phyloP scores from a whole-genome alignment of 2,797 vertebrate species.

The Gallinago stenura region DNA sequence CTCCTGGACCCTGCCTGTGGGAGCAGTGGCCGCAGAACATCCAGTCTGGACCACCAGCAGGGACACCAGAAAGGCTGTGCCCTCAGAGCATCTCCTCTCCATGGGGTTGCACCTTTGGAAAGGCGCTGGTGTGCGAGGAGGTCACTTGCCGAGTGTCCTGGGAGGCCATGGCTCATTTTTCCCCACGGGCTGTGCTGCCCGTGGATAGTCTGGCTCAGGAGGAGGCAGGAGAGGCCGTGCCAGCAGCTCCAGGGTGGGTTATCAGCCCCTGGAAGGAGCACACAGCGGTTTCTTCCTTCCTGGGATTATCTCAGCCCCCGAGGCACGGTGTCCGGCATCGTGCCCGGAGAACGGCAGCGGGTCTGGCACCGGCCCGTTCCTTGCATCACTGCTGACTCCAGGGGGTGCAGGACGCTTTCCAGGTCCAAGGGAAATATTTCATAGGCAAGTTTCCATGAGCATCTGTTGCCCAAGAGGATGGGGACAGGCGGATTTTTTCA shows the following conservation, averaged over 20 bases:
- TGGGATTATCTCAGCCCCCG: constrained; percentile 41
- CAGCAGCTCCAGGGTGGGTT: constrained; percentile 46
- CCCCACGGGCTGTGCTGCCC: background rate
- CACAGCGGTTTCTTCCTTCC: constrained; percentile 29
- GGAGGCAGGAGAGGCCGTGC: background rate
- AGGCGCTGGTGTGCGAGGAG: fast-evolving
- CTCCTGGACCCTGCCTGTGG: background rate
- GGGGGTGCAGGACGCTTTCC: constrained; percentile 19
- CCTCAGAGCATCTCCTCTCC: background rate
- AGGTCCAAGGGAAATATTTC: background rate
- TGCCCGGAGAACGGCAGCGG: background rate
- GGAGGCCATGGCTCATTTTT: background rate
- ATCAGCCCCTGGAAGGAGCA: constrained; percentile 27
- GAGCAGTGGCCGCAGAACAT: background rate
- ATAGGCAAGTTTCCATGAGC: background rate
- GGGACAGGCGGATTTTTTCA: background rate
- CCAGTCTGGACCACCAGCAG: background rate
- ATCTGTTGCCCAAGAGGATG: background rate
- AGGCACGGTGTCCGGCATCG: background rate
- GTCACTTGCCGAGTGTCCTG: background rate
- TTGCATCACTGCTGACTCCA: background rate
- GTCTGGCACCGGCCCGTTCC: background rate
- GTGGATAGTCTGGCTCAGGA: background rate
- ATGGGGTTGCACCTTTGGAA: background rate
- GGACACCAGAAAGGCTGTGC: background rate